phyloP scores from a whole-genome alignment of 2,797 vertebrate species.

The Phataginus tetradactyla region DNA sequence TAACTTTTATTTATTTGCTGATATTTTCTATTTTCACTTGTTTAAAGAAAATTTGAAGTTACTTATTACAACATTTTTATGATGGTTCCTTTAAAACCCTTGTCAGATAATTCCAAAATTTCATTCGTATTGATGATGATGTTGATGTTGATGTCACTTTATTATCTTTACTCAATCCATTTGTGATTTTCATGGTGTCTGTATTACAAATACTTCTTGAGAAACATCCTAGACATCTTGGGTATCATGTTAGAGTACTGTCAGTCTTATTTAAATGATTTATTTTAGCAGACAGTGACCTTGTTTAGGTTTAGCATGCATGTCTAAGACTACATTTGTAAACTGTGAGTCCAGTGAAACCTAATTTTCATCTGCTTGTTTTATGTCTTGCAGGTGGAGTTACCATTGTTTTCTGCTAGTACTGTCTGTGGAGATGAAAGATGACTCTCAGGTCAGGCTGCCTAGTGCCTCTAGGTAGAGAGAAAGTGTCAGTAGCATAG shows the following conservation, averaged over 20 bases:
- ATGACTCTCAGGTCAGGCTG: background rate
- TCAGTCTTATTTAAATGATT: background rate
- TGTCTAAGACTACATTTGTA: background rate
- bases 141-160: background rate
- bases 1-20: background rate
- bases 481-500: background rate
- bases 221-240: background rate
- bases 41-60: background rate
- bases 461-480: background rate
- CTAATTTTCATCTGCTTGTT: background rate
- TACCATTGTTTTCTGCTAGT: background rate
- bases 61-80: background rate
- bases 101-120: background rate
- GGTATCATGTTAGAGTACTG: background rate
- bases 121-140: too few relatives aligned
- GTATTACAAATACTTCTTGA: background rate
- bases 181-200: background rate
- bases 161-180: background rate
- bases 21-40: background rate
- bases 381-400: background rate
- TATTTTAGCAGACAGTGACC: background rate
- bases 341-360: background rate
- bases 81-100: background rate
- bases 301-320: background rate
- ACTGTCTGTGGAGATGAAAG: background rate